Evolutionary conservation across 2,888 invertebrate genomes (phyloP), one percentile per base, ranked within the genome.

Genomic region (Hirtodrosophila alboralis): DNA sequence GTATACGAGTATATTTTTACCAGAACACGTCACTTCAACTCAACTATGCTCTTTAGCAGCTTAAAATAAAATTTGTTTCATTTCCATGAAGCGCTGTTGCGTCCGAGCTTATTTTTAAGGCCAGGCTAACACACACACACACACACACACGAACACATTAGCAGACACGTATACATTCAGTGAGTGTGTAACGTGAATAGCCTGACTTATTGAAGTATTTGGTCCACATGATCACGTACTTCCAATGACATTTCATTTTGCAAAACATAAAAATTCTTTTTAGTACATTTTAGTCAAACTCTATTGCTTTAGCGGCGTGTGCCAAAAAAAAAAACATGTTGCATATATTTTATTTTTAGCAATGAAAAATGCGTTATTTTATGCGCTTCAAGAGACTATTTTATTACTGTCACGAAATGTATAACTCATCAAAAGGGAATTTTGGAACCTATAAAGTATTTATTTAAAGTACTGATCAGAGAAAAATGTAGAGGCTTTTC

Each of bases 41-140:
- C 60, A 80, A 67, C 84, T 72, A 54, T 79, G 76, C 84, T 79
- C 80, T 76, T 84, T 84, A 71, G 61, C 58, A 67, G 76, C 73
- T 84, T 84, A 67, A 76, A 79, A 76, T 67, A 59, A 79, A 76
- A 75, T 76, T 71, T 63, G 77, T 75, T 79, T 75, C 75, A 59
- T 59, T 76, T 75, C 56, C 58, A 76, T 76, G 54, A 63, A 68
- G 37, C 68, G 57, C 58, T 48, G 40, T 57, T 59, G 53, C 56
- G 57, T 57, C 53, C 51, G 57, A 71, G 59, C 60, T 64, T 47
- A 52, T 53, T 74, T 72, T 68, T 37, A 27, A 38, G 43, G 23
- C 12, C 34, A 51, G 48, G 30, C 44, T 44, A 30, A n/a, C 51
- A 44, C 64, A 36, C 38, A 52, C 49, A 41, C 21, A 21, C 14